phyloP scores from a whole-genome alignment of 2,113 vertebrate species.

The Psettodes erumei region DNA sequence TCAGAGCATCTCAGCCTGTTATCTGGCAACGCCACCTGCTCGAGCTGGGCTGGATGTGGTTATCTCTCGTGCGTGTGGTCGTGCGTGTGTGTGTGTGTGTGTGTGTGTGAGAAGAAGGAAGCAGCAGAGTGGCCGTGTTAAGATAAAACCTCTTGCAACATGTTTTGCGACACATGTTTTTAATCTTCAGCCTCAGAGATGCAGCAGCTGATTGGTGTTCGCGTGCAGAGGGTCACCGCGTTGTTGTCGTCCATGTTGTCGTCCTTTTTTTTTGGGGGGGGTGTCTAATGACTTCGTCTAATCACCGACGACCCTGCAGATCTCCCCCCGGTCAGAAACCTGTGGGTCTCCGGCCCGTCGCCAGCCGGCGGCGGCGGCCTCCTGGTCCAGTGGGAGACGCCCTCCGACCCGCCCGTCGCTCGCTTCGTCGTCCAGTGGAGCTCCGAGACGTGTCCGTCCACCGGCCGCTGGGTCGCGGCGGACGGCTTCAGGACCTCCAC shows the following conservation, averaged over 20 bases:
- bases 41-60: no score
- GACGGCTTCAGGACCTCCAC: constrained; percentile 17
- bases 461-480: constrained; percentile 45
- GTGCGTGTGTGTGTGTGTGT: neutral
- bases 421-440: constrained; percentile 62
- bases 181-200: no score
- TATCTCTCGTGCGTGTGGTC: neutral
- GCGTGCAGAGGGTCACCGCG: no score
- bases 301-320: constrained; percentile 49
- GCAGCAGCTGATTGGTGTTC: no score
- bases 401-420: constrained; percentile 18
- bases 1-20: no score
- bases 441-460: neutral
- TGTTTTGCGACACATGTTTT: no score
- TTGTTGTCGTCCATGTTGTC: no score
- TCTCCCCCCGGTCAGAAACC: constrained; percentile 40
- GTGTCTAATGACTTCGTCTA: no score
- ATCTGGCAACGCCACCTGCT: no score
- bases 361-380: constrained; percentile 8
- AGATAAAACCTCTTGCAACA: constrained; percentile 19
- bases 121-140: neutral
- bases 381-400: constrained; percentile 59
- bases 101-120: no score
- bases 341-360: constrained; percentile 63
- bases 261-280: no score